phyloP scores from a whole-genome alignment of 2,888 invertebrate species.

The Brenthis ino region DNA sequence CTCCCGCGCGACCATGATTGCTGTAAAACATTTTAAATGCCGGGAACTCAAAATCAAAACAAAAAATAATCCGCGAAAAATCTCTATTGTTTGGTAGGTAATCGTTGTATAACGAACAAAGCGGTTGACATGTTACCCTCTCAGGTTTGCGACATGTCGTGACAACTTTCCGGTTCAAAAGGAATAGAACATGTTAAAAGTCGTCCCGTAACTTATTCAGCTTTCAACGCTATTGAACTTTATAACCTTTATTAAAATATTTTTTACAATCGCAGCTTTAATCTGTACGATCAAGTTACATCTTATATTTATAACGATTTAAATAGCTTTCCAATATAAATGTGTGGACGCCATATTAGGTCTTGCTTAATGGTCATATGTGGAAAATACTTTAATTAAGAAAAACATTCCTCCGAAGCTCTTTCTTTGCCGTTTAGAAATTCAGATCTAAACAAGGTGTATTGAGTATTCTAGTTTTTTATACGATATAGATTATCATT shows the following conservation, averaged over 20 bases:
- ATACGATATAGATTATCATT: too few relatives aligned
- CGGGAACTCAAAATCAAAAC: too few relatives aligned
- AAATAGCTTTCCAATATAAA: constrained; percentile 4
- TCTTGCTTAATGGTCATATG: neutral
- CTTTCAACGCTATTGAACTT: constrained; percentile 17
- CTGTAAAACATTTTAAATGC: too few relatives aligned
- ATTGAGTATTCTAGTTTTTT: too few relatives aligned
- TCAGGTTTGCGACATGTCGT: constrained; percentile 18
- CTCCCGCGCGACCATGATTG: too few relatives aligned
- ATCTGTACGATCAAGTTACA: constrained; percentile 18
- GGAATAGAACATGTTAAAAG: constrained; percentile 21
- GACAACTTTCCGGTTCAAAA: constrained; percentile 25
- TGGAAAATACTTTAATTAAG: constrained; percentile 13
- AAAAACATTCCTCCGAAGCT: neutral
- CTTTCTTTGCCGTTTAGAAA: neutral
- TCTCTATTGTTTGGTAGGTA: too few relatives aligned
- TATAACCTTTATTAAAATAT: constrained; percentile 18
- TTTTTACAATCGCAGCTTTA: constrained; percentile 13
- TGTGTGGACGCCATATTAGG: neutral
- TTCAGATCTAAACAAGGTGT: neutral
- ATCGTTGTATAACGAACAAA: too few relatives aligned
- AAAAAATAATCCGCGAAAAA: too few relatives aligned
- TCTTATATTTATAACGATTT: constrained; percentile 1
- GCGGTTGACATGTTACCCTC: constrained; percentile 6
- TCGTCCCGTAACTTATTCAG: constrained; percentile 9